Percentiles rank a stretch among this genome's conserved stretches.
These are phyloP conservation scores for Apocrypta bakeri DNA, from an alignment of 1,140 invertebrate genomes.

Conservation along the genomic window DNA sequence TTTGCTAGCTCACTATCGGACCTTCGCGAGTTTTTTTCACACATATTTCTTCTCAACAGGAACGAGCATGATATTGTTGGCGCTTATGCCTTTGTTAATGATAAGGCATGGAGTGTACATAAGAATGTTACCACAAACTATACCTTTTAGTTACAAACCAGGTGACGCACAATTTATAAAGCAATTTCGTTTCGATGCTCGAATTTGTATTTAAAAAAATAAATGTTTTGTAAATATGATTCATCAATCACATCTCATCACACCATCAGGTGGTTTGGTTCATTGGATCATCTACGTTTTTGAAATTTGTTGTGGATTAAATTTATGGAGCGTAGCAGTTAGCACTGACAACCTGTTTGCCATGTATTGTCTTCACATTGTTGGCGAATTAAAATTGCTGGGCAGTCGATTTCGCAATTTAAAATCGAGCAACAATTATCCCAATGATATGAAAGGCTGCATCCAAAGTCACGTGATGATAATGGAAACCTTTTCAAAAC, in stretches of 20 bases:
- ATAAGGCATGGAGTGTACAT: constrained; percentile 7
- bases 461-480: neutral
- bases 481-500: constrained; percentile 8
- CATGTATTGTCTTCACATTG: constrained; percentile 56
- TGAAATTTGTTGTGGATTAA: constrained; percentile 38
- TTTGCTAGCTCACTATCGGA: neutral
- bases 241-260: too few species aligned
- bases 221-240: too few species aligned
- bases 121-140: neutral
- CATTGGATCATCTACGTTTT: constrained; percentile 50
- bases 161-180: neutral
- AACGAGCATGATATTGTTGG: neutral
- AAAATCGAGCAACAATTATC: neutral
- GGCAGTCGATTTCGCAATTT: neutral
- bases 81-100: neutral
- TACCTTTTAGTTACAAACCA: constrained; percentile 31
- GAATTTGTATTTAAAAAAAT: too few species aligned
- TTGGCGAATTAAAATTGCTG: constrained; percentile 43
- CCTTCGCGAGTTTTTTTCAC: constrained; percentile 23
- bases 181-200: too few species aligned
- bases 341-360: constrained; percentile 57
- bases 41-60: neutral
- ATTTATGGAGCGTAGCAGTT: constrained; percentile 47
- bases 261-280: constrained; percentile 26
- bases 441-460: neutral